phyloP scores from a whole-genome alignment of 2,797 vertebrate species.

The Acomys russatus region DNA sequence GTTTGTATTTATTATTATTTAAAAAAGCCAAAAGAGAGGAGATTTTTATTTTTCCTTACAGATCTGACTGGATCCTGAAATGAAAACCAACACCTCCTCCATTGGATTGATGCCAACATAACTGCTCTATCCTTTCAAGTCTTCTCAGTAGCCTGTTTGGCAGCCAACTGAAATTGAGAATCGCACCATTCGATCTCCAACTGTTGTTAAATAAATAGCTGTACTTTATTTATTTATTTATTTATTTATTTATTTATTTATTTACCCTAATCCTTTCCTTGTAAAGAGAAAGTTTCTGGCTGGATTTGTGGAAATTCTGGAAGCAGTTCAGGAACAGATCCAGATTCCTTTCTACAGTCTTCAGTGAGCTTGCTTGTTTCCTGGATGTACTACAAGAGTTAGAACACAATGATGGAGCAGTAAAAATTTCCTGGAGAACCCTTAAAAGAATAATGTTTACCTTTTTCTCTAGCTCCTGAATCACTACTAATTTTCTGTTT shows the following conservation, averaged over 20 bases:
- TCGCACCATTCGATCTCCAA: not conserved
- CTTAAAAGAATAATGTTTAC: not conserved
- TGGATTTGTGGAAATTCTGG: slow-evolving; percentile 28
- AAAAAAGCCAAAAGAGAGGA: not conserved
- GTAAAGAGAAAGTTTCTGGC: slow-evolving; percentile 39
- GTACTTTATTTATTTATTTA: not conserved
- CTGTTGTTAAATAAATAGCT: not conserved
- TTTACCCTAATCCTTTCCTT: not conserved
- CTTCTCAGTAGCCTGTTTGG: not conserved
- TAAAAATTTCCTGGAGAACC: not conserved
- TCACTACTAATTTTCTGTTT: not conserved
- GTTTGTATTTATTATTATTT: not conserved
- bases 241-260: not conserved
- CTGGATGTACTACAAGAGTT: not conserved
- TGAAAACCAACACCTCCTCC: not conserved
- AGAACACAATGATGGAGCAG: not conserved
- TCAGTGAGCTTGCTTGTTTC: not conserved
- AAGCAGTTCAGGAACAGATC: slow-evolving; percentile 14
- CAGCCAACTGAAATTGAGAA: not conserved
- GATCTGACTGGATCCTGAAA: not conserved
- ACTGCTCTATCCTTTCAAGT: not conserved
- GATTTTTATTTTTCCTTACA: slow-evolving; percentile 4
- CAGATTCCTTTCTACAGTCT: not conserved
- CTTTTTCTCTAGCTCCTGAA: not conserved
- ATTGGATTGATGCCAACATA: not conserved